These are phyloP conservation scores for Aporophyla lueneburgensis DNA, from an alignment of 2,888 invertebrate species.

Conservation along the genomic window DNA sequence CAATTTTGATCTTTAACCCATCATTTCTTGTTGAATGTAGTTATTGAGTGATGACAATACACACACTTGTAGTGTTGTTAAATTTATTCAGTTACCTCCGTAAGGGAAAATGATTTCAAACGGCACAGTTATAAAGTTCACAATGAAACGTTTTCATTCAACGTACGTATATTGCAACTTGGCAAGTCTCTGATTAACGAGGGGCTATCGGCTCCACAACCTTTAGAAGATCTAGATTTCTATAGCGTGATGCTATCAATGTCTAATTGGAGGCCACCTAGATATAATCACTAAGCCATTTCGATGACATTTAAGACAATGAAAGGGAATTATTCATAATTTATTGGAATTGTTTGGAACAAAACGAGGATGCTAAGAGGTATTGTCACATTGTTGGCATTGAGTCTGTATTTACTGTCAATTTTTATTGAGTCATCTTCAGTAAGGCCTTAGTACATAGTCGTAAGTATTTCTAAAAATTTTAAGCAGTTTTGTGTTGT, in stretches of 20 bases:
- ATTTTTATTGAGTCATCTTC: background rate
- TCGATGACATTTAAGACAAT: slow-evolving; percentile 20
- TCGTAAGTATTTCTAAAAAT: background rate
- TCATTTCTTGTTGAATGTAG: slow-evolving; percentile 15
- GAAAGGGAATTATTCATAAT: background rate
- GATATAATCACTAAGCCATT: slow-evolving; percentile 35
- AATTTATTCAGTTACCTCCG: background rate
- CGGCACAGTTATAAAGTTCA: slow-evolving; percentile 2
- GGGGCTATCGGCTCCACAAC: slow-evolving; percentile 17
- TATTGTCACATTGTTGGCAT: no score
- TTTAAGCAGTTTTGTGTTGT: background rate
- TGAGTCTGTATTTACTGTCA: background rate
- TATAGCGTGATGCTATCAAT: slow-evolving; percentile 39
- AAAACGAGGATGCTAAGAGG: background rate
- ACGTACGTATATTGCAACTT: slow-evolving; percentile 1
- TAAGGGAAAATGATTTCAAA: slow-evolving; percentile 4
- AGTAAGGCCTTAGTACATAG: no score
- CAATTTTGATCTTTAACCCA: slow-evolving; percentile 36
- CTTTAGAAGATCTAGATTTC: slow-evolving; percentile 49
- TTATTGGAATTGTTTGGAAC: background rate
- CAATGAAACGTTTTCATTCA: slow-evolving; percentile 8
- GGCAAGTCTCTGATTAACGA: slow-evolving; percentile 27
- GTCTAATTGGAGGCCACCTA: slow-evolving; percentile 44
- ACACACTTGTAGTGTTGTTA: background rate
- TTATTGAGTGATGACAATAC: slow-evolving; percentile 15